phyloP scores from a whole-genome alignment of 2,888 invertebrate genomes.

The Cephus pygmeus region DNA sequence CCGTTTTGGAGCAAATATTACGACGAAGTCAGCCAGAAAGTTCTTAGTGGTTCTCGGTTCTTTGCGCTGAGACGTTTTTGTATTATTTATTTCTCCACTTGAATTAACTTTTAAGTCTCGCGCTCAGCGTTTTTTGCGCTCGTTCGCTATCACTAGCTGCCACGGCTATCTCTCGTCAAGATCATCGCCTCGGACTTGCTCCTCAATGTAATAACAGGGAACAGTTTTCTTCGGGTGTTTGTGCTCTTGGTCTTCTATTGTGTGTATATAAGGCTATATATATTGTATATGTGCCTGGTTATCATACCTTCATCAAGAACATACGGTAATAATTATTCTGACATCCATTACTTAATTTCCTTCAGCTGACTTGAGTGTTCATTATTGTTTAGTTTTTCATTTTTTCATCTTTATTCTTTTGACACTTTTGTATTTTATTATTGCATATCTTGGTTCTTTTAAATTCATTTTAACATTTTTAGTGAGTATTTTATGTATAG shows the following conservation, averaged over 20 bases:
- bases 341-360: neutral
- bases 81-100: neutral
- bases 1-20: neutral
- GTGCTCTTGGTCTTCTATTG: neutral
- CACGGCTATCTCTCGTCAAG: neutral
- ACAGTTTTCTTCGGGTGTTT: neutral
- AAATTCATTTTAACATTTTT: neutral
- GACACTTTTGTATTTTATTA: neutral
- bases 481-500: neutral
- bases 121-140: neutral
- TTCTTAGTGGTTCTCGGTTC: neutral
- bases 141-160: neutral
- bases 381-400: neutral
- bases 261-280: neutral
- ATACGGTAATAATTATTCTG: neutral
- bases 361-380: neutral
- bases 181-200: neutral
- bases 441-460: neutral
- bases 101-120: neutral
- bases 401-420: neutral
- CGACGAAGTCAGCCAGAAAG: neutral
- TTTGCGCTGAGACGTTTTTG: neutral
- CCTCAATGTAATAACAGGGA: neutral
- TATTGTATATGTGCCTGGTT: neutral
- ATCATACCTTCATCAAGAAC: neutral